Evolutionary conservation across 2,113 vertebrate genomes (phyloP), one percentile per base, ranked within the genome.

Genomic region (Cephalopholis sonnerati): DNA sequence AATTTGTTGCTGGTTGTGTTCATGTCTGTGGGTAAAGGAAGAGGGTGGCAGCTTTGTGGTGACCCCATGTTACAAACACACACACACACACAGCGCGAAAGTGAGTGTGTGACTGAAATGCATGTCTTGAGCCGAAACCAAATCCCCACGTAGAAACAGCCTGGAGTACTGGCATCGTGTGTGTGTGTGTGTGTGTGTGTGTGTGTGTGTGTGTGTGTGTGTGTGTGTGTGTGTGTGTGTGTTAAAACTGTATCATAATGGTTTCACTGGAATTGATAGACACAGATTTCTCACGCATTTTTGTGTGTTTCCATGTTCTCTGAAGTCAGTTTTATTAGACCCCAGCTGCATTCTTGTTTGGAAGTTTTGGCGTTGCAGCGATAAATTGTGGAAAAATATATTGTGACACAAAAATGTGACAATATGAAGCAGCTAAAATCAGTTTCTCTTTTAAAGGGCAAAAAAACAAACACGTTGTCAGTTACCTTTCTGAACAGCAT

Each of bases 1-100:
- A 77, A 91, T 79, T 67, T 67, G 85, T 6, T 17, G 53, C 46
- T 77, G 62, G 18, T 27, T 46, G 25, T 16, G 50, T 55, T 67
- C 54, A 15, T 82, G 75, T 77, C 17, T 74, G 71, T 59, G 79
- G 53, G 61, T 70, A 41, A 73, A 69, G 2, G 11, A 70, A 22
- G 15, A 20, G 3, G 63, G 63, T 9, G 18, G 20, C 10, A 9
- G 15, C 5, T 13, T 77, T 27, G 67, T 70, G 36, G 61, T 50
- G 39, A 73, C 62, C 55, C 54, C 3, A 25, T 46, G 66, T 83
- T 51, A 50, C 53, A 25, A 68, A 16, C 24, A 57, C 55, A 59
- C 70, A 57, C 55, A 59, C 70, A 55, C 54, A 72, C 32, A 72
- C 64, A 54, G 41, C 9, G 32, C 7, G 41, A 44, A 44, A 44